Evolutionary conservation across 2,797 vertebrate genomes (phyloP).

Genomic region (Mormyrops boulengeri): DNA sequence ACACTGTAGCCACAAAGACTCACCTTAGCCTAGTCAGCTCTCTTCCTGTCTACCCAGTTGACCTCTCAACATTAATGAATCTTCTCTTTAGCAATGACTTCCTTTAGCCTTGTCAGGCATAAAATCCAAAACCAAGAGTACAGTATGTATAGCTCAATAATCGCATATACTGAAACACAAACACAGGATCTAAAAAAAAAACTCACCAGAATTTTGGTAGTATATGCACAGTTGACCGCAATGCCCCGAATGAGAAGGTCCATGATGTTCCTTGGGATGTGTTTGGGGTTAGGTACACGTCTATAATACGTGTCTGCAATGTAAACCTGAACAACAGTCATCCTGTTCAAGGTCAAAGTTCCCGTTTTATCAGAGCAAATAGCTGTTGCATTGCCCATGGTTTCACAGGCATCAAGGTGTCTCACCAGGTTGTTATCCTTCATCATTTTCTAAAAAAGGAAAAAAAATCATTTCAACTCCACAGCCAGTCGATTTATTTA

Average conservation of each 20-base stretch:
- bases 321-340: constrained; percentile 92
- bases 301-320: constrained; percentile 83
- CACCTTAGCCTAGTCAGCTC: not conserved
- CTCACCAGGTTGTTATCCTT: constrained; percentile 97
- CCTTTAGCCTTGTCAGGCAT: not conserved
- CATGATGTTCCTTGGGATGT: constrained; percentile 74
- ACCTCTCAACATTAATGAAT: not conserved
- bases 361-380: constrained; percentile 99
- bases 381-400: constrained; percentile 97
- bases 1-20: constrained; percentile 52
- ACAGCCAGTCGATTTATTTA: not conserved
- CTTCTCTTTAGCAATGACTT: not conserved
- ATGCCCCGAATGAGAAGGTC: constrained; percentile 86
- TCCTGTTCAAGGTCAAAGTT: constrained; percentile 97
- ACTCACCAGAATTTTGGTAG: constrained; percentile 95
- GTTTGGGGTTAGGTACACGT: constrained; percentile 83
- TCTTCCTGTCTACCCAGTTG: not conserved
- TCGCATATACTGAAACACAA: not conserved
- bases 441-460: constrained; percentile 93
- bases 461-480: not conserved
- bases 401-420: constrained; percentile 96
- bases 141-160: not conserved
- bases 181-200: not conserved
- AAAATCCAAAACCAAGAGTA: not conserved
- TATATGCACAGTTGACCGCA: constrained; percentile 96